A percentile compares a stretch with the other conserved stretches of the same genome.
Conservation (phyloP, 2,113 vertebrate genomes). For the Microcebus ravelobensis region DNA sequence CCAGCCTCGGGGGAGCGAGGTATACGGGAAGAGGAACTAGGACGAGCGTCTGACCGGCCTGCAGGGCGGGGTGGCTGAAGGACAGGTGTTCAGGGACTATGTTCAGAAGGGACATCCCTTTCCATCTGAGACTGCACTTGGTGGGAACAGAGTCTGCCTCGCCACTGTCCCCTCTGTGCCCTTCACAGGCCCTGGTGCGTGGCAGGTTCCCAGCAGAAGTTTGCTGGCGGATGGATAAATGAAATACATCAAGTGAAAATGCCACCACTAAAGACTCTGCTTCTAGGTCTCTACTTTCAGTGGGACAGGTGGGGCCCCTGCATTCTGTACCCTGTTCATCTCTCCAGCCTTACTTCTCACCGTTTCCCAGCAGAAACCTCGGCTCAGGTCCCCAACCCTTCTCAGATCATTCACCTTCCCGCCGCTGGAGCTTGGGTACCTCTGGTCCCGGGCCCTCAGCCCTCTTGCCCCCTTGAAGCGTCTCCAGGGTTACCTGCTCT, state of each 20-base stretch:
- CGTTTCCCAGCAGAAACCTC: background rate
- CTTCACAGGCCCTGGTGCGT: background rate
- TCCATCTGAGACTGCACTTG: no score
- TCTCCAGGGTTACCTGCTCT: background rate
- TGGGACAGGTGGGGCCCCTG: no score
- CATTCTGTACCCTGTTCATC: background rate
- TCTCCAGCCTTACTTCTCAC: background rate
- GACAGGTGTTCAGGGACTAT: background rate
- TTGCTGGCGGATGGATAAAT: background rate
- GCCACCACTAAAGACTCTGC: background rate
- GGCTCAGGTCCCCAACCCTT: background rate
- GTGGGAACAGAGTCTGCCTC: background rate
- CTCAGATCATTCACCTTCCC: background rate
- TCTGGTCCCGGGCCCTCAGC: background rate
- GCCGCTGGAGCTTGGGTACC: background rate
- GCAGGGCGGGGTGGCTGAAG: background rate
- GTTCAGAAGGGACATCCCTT: background rate
- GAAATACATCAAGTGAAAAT: no score
- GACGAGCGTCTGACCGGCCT: accelerated
- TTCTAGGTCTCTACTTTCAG: background rate
- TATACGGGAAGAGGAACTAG: background rate
- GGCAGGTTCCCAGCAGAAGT: background rate
- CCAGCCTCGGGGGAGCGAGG: background rate
- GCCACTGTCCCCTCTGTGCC: background rate
- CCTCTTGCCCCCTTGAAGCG: background rate